Evolutionary conservation across 2,888 invertebrate genomes (phyloP), one percentile per base, ranked within the genome.

Genomic region (Emmelina monodactyla): DNA sequence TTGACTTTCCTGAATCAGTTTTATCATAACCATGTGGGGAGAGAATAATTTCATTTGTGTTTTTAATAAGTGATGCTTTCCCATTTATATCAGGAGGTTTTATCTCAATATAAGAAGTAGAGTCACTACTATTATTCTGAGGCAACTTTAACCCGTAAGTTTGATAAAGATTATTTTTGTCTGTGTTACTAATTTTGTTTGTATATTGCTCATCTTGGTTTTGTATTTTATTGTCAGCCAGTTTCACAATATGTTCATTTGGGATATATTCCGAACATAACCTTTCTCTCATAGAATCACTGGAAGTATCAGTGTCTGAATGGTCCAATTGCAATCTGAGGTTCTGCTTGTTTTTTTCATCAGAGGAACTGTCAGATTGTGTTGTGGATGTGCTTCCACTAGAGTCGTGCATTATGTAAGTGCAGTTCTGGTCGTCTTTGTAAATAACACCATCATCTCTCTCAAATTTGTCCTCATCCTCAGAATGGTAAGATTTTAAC

Each of bases 301-400:
- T 71, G 2, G 79, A 76, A n/a, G 78, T 75, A 35, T 79, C 79
- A 6, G 78, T 79, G 36, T 79, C 79, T 0, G 78, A 79, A 40
- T 76, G 70, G 39, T 79, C 75, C 37, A 78, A 48, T 28, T 67
- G 69, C 31, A 79, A 47, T 38, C 69, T 52, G 34, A 78, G 47
- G 38, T 75, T 71, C 13, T 76, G 45, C 53, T 72, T 75, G 43
- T 72, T 75, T 51, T 71, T 78, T 43, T 78, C 79, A 57, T 78
- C 78, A 2, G 68, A 69, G 10, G 78, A 78, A 46, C 68, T 72
- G 35, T 79, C 79, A 2, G 75, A 78, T n/a, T 66, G 68, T 11
- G 78, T 64, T 19, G 67, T 62, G 37, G 58, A 53, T 47, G 61
- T 68, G 37, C 67, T 67, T 31, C 53, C 58, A 2, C 75, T 67